Evolutionary conservation across 2,113 vertebrate species (phyloP).

Genomic region (Phodopus roborovskii): DNA sequence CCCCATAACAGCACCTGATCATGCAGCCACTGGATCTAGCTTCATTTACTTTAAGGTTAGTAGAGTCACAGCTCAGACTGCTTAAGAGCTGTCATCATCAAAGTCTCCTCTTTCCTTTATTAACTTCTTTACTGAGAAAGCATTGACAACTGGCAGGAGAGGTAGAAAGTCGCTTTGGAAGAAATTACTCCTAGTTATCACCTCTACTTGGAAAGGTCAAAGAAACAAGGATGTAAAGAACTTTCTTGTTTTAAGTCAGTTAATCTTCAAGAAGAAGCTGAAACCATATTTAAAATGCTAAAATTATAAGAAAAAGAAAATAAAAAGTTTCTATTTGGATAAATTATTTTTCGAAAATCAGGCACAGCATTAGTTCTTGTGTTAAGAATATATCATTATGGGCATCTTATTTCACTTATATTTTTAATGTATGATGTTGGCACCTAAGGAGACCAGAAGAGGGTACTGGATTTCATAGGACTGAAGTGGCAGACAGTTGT

Average conservation of each 20-base stretch:
- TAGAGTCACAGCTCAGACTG: conserved; percentile 81
- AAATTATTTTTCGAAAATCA: conserved; percentile 62
- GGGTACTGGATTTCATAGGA: neutral
- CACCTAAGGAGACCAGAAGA: neutral
- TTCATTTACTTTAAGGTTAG: conserved; percentile 82
- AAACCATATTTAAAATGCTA: conserved; percentile 56
- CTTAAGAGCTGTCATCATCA: conserved; percentile 79
- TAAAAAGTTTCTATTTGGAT: conserved; percentile 52
- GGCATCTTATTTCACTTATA: conserved; percentile 20
- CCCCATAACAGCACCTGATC: conserved; percentile 81
- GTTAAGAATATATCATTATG: neutral
- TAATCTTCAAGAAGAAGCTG: conserved; percentile 57
- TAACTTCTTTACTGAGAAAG: conserved; percentile 77
- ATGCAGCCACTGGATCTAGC: conserved; percentile 67
- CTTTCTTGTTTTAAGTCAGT: conserved; percentile 64
- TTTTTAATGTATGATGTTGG: neutral
- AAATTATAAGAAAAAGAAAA: conserved; percentile 61
- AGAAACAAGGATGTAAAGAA: conserved; percentile 8
- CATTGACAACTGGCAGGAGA: conserved; percentile 56
- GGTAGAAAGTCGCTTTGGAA: conserved; percentile 49
- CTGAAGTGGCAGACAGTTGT: neutral
- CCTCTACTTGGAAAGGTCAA: conserved; percentile 52
- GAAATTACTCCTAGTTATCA: conserved; percentile 45
- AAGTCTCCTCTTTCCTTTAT: conserved; percentile 81
- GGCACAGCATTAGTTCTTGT: neutral